These are phyloP conservation scores for Sminthopsis crassicaudata DNA, from an alignment of 2,113 vertebrate species.

Conservation along the genomic window DNA sequence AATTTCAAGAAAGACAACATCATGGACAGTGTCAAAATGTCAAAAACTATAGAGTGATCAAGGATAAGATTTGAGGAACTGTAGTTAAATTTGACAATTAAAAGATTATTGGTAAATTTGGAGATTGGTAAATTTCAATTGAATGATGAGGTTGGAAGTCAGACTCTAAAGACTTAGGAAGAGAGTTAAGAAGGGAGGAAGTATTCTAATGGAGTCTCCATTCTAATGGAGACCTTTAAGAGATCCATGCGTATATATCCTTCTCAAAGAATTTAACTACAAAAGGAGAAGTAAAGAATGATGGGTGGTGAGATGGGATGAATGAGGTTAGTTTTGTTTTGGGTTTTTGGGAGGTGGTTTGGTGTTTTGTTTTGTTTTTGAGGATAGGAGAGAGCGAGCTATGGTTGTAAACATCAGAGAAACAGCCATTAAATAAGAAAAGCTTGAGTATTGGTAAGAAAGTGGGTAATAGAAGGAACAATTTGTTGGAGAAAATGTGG, in stretches of 20 bases:
- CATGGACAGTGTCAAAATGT: no score
- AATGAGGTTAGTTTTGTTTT: not conserved
- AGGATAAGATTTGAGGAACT: no score
- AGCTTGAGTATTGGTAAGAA: not conserved
- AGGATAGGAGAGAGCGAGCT: not conserved
- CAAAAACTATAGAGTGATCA: no score
- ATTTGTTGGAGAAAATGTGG: not conserved
- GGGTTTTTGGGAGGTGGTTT: no score
- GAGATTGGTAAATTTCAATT: no score
- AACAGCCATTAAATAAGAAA: not conserved
- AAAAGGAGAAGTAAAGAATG: not conserved
- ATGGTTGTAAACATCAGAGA: no score
- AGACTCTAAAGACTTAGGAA: not conserved
- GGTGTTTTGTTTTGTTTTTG: not conserved
- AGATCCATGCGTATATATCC: not conserved
- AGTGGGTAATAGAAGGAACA: not conserved
- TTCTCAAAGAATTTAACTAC: not conserved
- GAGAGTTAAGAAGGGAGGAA: not conserved
- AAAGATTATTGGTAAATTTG: no score
- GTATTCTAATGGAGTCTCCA: not conserved
- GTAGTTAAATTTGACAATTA: no score
- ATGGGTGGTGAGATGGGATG: not conserved
- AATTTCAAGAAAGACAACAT: no score
- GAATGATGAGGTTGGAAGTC: no score
- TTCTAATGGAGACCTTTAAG: not conserved